Evolutionary conservation across 2,113 vertebrate genomes (phyloP).

Genomic region (Gadus macrocephalus): DNA sequence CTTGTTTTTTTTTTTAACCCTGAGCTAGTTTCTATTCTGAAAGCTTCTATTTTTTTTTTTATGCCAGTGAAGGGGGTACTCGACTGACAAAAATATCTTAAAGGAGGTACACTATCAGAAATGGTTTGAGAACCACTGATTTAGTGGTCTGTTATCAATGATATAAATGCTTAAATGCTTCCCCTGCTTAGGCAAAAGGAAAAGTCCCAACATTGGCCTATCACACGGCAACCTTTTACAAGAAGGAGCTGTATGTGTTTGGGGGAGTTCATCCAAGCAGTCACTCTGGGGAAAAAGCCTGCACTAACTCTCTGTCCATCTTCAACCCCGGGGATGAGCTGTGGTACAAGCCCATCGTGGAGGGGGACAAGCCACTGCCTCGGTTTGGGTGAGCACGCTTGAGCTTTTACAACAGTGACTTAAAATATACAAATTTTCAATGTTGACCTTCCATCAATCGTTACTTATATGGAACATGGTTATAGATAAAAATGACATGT

Average conservation of each 20-base stretch:
- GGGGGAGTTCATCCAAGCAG: constrained; percentile 74
- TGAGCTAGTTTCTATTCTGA: background rate
- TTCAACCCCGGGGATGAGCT: constrained; percentile 87
- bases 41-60: too few relatives aligned
- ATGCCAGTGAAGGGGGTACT: too few relatives aligned
- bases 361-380: constrained; percentile 80
- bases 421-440: background rate
- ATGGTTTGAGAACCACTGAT: too few relatives aligned
- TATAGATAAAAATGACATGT: background rate
- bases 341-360: constrained; percentile 89
- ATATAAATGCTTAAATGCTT: background rate
- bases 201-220: constrained; percentile 76
- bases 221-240: constrained; percentile 81
- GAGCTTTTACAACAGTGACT: background rate
- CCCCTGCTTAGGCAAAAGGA: constrained; percentile 74
- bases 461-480: background rate
- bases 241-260: constrained; percentile 84
- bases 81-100: too few relatives aligned
- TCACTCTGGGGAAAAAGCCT: constrained; percentile 56
- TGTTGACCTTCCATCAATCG: background rate
- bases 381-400: constrained; percentile 78
- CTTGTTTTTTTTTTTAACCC: background rate
- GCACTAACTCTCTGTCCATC: constrained; percentile 81
- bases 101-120: too few relatives aligned
- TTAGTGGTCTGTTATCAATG: background rate